These are phyloP conservation scores for Protonibea diacanthus DNA, from an alignment of 2,797 vertebrate species.

Conservation along the genomic window DNA sequence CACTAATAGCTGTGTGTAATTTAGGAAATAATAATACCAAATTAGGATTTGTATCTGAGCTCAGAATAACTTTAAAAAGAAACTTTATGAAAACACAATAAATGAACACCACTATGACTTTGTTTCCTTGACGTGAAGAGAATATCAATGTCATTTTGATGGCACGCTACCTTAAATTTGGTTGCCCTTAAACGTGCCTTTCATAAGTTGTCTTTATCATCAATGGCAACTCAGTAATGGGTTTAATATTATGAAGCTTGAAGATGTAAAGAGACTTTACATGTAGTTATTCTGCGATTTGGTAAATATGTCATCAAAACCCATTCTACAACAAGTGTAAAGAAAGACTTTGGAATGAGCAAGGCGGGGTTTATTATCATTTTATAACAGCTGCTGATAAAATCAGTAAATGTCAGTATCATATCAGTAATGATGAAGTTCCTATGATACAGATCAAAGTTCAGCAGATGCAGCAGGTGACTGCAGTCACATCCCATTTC, in stretches of 20 bases:
- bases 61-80: not conserved
- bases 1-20: not conserved
- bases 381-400: constrained; percentile 4
- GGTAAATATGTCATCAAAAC: not conserved
- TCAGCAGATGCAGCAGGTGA: constrained; percentile 20
- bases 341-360: not conserved
- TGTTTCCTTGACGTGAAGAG: not conserved
- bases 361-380: not conserved
- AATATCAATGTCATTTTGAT: not conserved
- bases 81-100: not conserved
- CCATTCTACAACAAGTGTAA: not conserved
- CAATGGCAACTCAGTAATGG: not conserved
- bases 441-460: constrained; percentile 45
- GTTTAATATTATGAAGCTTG: not conserved
- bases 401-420: constrained; percentile 1
- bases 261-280: not conserved
- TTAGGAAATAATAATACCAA: not conserved
- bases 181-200: not conserved
- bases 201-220: not conserved
- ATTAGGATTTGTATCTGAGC: not conserved
- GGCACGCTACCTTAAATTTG: not conserved
- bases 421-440: not conserved
- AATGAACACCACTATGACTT: not conserved
- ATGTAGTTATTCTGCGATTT: not conserved
- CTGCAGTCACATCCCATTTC: constrained; percentile 11